phyloP scores from a whole-genome alignment of 2,113 vertebrate genomes.

The Mustelus asterias region DNA sequence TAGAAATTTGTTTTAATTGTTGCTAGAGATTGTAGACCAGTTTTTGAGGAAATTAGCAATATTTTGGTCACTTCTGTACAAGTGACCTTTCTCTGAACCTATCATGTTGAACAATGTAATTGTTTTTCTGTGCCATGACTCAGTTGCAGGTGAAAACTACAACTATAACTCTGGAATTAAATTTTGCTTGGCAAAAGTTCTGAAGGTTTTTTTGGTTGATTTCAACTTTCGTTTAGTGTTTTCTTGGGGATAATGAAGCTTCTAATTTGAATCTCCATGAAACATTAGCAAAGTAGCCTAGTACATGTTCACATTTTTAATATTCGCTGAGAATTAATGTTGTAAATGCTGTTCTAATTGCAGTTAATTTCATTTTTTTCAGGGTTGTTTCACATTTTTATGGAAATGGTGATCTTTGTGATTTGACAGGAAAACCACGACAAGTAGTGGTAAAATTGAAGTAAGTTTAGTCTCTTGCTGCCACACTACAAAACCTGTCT shows the following conservation, averaged over 20 bases:
- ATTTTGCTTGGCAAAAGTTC: background rate
- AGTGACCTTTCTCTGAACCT: background rate
- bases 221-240: background rate
- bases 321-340: background rate
- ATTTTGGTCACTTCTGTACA: background rate
- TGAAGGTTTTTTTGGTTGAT: background rate
- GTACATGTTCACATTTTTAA: background rate
- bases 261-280: background rate
- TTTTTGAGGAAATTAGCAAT: background rate
- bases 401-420: slow-evolving; percentile 88
- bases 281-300: background rate
- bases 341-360: background rate
- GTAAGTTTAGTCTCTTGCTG: slow-evolving; percentile 61
- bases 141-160: background rate
- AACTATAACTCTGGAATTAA: background rate
- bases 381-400: slow-evolving; percentile 97
- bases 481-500: background rate
- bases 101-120: background rate
- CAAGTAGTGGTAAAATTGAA: slow-evolving; percentile 97
- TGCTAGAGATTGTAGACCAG: background rate
- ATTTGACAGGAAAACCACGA: slow-evolving; percentile 88
- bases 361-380: slow-evolving; percentile 39
- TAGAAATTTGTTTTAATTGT: background rate
- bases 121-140: background rate
- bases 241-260: background rate